Conservation (phyloP, 2,888 invertebrate genomes). For the Pterostichus madidus region DNA sequence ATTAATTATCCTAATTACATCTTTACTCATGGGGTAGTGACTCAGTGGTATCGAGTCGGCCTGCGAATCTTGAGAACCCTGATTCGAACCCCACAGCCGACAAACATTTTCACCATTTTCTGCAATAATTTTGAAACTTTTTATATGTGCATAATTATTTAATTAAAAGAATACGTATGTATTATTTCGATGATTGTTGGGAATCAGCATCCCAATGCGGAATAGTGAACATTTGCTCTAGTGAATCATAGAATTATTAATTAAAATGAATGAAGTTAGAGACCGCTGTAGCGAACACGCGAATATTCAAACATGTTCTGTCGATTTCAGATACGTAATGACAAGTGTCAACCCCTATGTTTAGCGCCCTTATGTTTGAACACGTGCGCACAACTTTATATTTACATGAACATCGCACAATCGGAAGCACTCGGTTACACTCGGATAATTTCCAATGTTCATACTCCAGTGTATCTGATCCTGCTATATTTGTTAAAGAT, state of each 20-base stretch:
- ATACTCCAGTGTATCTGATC: constrained; percentile 14
- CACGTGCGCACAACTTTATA: constrained; percentile 43
- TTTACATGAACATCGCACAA: constrained; percentile 23
- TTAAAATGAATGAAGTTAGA: constrained; percentile 17
- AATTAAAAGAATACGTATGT: too few species aligned
- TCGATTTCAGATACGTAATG: constrained; percentile 25
- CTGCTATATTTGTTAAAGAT: constrained; percentile 9
- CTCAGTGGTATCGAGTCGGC: too few species aligned
- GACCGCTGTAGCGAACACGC: constrained; percentile 18
- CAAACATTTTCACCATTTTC: too few species aligned
- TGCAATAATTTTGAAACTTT: too few species aligned
- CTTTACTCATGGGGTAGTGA: too few species aligned
- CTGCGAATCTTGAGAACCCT: too few species aligned
- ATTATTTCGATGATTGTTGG: neutral
- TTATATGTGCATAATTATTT: too few species aligned
- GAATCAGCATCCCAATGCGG: neutral
- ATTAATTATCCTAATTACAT: too few species aligned
- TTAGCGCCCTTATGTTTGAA: constrained; percentile 52
- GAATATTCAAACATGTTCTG: constrained; percentile 15
- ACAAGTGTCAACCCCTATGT: constrained; percentile 39
- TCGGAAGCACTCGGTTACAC: neutral
- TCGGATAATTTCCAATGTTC: constrained; percentile 26
- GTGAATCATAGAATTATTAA: constrained; percentile 8
- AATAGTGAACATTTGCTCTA: constrained; percentile 18
- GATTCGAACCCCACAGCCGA: too few species aligned